These are phyloP conservation scores for Cantharis rustica DNA, from an alignment of 2,888 invertebrate species.

Conservation along the genomic window DNA sequence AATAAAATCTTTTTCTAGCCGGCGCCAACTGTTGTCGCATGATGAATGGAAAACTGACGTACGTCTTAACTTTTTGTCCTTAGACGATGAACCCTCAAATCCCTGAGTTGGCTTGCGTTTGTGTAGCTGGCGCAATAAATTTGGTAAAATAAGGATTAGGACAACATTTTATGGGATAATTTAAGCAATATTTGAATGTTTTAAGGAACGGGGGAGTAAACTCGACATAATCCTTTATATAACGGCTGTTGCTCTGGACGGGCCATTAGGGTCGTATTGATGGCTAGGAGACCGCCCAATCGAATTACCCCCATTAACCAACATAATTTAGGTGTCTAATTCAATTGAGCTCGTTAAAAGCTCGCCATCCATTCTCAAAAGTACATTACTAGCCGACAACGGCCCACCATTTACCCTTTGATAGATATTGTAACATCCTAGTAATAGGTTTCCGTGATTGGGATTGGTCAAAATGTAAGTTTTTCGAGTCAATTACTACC, in stretches of 20 bases:
- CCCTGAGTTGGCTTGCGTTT: not conserved
- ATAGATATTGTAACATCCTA: slow-evolving; percentile 29
- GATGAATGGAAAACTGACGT: slow-evolving; percentile 48
- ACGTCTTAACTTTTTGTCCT: slow-evolving; percentile 47
- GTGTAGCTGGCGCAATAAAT: not conserved
- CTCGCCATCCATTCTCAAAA: slow-evolving; percentile 48
- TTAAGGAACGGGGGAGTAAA: slow-evolving; percentile 1
- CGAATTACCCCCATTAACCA: slow-evolving; percentile 50
- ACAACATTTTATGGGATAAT: not conserved
- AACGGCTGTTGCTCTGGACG: slow-evolving; percentile 32
- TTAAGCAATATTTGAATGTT: not conserved
- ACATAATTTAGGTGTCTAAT: slow-evolving; percentile 52
- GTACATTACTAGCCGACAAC: slow-evolving; percentile 44
- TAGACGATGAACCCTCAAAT: slow-evolving; percentile 9
- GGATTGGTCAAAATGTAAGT: not conserved
- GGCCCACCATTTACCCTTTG: slow-evolving; percentile 30
- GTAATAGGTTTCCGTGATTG: slow-evolving; percentile 28
- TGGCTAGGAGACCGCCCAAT: slow-evolving; percentile 47
- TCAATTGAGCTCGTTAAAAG: slow-evolving; percentile 51
- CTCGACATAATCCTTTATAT: slow-evolving; percentile 25
- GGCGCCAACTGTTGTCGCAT: slow-evolving; percentile 44
- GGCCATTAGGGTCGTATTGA: slow-evolving; percentile 42
- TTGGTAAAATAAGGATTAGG: not conserved
- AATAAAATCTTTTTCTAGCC: slow-evolving; percentile 46
- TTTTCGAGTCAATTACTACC: not conserved